Conservation (phyloP, 2,888 invertebrate genomes). For the Fabriciana adippe region DNA sequence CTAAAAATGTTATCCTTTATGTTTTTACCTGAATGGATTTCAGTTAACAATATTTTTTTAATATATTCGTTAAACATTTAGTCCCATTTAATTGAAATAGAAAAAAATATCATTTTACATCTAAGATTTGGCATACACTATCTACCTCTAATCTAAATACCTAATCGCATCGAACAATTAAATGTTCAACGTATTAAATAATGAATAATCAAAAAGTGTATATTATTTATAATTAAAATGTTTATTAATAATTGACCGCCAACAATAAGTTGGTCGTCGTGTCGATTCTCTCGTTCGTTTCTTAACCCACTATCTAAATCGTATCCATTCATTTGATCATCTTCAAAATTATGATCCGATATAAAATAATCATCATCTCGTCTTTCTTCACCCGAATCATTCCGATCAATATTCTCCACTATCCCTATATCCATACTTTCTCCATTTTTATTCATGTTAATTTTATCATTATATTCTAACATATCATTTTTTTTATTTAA, state of each 20-base stretch:
- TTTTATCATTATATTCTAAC: conserved; percentile 1
- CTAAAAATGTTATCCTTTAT: too few relatives aligned
- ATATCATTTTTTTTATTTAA: conserved; percentile 7
- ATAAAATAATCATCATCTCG: too few relatives aligned
- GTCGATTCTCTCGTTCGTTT: conserved; percentile 58
- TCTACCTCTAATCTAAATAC: conserved; percentile 5
- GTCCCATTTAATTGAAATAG: background rate
- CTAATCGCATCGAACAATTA: conserved; percentile 3
- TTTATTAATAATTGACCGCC: conserved; percentile 68
- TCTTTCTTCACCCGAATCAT: background rate
- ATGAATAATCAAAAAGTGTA: conserved; percentile 57
- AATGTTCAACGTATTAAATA: conserved; percentile 28
- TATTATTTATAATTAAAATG: conserved; percentile 54
- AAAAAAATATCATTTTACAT: background rate
- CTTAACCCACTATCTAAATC: conserved; percentile 24
- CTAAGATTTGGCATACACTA: conserved; percentile 18
- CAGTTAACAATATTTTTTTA: background rate
- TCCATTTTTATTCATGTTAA: background rate
- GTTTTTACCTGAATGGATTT: too few relatives aligned
- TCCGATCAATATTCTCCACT: background rate
- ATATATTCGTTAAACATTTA: background rate
- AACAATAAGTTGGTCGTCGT: conserved; percentile 49
- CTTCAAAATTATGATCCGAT: background rate
- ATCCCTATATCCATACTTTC: background rate
- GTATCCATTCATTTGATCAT: background rate